Base-by-base conservation (phyloP, 1,140 invertebrate genomes). In the Ooceraea biroi region DNA sequence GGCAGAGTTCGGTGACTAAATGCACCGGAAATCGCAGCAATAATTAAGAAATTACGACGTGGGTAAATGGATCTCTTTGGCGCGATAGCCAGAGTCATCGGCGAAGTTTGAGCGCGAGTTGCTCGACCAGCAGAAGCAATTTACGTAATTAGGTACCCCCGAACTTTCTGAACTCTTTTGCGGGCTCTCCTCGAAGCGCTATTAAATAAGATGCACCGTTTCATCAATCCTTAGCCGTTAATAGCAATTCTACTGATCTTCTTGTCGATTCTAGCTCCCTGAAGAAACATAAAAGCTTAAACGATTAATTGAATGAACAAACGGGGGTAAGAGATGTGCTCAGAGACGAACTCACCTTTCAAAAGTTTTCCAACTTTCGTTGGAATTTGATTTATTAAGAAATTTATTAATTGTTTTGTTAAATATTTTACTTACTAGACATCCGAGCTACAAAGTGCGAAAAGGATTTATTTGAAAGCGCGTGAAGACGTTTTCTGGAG, bases 1-100 rank as follows among this genome's bases (percentile, higher is more conserved):
- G 97, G 97, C 86, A 95, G 97, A 91, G 97, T 98, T 91, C 95
- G 97, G 95, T 98, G 96, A 97, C 96, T 91, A 90, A 41, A 72
- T 61, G 19, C 58, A 41, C 25, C 14, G 10, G 50, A n/a, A 30
- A 82, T 30, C 17, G 10, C 41, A 87, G 55, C 25, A 74, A 65
- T 46, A 82, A 83, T 57, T 36, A n/a, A 25, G 22, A 48, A 44
- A 52, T 25, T 30, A 27, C 72, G 57, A 46, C 19, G 25, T 7
- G 25, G 14, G 19, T 52, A 44, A 8, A 17, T 44, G 57, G n/a
- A 27, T 5, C 27, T n/a, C 36, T 19, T 69, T 27, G 63, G 11
- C 65, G 17, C 25, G 52, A 12, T 36, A 7, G 19, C 11, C 30
- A 44, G 17, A 44, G 19, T 57, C 44, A 30, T 78, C 50, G 11